Percentiles rank a stretch among this genome's conserved stretches.
phyloP scores from a whole-genome alignment of 2,113 vertebrate genomes.

The Oxyruncus cristatus region DNA sequence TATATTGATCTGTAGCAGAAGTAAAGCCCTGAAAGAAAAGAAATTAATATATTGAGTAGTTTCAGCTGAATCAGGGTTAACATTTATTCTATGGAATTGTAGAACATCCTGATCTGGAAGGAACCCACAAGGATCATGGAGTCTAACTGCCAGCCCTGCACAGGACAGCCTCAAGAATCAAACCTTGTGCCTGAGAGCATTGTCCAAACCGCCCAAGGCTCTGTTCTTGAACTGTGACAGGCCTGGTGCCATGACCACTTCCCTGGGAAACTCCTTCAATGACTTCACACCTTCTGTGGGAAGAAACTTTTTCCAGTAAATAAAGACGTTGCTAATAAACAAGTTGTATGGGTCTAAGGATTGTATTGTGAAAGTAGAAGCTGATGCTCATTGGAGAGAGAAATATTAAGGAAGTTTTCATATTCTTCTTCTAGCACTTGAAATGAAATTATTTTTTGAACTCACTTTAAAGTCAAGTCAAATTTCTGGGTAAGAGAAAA shows the following conservation, averaged over 20 bases:
- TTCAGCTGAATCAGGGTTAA: background rate
- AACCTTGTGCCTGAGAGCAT: background rate
- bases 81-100: background rate
- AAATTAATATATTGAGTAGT: background rate
- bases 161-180: background rate
- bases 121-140: background rate
- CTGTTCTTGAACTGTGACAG: background rate
- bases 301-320: background rate
- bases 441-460: background rate
- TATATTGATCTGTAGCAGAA: background rate
- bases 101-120: background rate
- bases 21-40: background rate
- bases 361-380: background rate
- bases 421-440: background rate
- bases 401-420: background rate
- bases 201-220: background rate
- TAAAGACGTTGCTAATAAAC: background rate
- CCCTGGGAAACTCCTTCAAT: background rate
- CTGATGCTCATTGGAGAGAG: background rate
- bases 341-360: background rate
- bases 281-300: background rate
- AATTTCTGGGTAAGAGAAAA: background rate
- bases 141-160: background rate
- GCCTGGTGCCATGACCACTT: fast-evolving
- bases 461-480: background rate